A percentile compares a stretch with the other conserved stretches of the same genome.
Evolutionary conservation across 1,140 invertebrate species (phyloP).

Genomic region (Achatina immaculata): DNA sequence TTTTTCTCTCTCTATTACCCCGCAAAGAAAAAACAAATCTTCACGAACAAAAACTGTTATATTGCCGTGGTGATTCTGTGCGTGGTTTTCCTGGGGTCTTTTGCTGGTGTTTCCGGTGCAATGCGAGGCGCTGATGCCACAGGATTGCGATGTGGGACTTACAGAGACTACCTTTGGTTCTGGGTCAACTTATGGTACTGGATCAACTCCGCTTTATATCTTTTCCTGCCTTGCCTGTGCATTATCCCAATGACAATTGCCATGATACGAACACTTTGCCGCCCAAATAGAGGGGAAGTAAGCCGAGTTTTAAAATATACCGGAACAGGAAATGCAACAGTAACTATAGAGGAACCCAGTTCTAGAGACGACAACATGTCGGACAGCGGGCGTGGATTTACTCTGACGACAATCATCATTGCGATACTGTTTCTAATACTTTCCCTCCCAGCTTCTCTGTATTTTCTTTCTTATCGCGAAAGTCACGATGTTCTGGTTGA

Average conservation of each 20-base stretch:
- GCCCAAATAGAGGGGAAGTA: neutral
- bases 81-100: slow-evolving; percentile 34
- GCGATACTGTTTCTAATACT: slow-evolving; percentile 44
- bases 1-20: slow-evolving; percentile 55
- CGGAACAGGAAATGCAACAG: neutral
- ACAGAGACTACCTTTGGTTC: neutral
- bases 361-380: neutral
- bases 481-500: neutral
- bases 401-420: slow-evolving; percentile 41
- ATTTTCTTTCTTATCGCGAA: slow-evolving; percentile 1
- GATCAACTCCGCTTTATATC: slow-evolving; percentile 31
- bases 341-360: neutral
- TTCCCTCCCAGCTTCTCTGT: slow-evolving; percentile 35
- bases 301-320: neutral
- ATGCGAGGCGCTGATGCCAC: slow-evolving; percentile 30
- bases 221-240: slow-evolving; percentile 27
- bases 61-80: slow-evolving; percentile 33
- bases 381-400: neutral
- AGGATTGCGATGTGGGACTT: neutral
- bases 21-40: slow-evolving; percentile 44
- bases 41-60: slow-evolving; percentile 41
- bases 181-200: slow-evolving; percentile 16
- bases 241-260: slow-evolving; percentile 24
- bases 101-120: slow-evolving; percentile 38
- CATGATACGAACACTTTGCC: slow-evolving; percentile 16